These are phyloP conservation scores for Cotesia glomerata DNA, from an alignment of 1,140 invertebrate species.

Conservation along the genomic window DNA sequence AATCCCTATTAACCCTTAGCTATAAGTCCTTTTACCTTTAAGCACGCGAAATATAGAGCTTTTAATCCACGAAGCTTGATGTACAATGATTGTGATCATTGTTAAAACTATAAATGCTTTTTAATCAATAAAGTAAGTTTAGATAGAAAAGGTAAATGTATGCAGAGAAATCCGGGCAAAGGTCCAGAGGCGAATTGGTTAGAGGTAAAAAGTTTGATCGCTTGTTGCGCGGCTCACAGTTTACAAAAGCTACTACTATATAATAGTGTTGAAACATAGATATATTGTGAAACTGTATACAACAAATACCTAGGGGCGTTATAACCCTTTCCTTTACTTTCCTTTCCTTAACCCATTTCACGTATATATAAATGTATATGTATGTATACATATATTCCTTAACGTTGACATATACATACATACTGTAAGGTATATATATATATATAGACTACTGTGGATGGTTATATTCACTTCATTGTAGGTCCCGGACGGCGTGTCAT, in stretches of 20 bases:
- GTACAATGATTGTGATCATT: no score
- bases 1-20: no score
- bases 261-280: neutral
- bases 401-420: neutral
- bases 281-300: neutral
- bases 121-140: neutral
- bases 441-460: conserved; percentile 1
- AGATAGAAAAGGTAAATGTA: neutral
- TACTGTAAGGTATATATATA: no score
- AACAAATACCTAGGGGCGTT: neutral
- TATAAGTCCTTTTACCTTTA: no score
- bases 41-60: no score
- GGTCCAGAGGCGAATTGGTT: neutral
- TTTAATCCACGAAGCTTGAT: no score
- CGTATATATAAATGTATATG: neutral
- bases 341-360: neutral
- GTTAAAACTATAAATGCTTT: neutral
- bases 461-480: conserved; percentile 18
- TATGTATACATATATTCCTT: neutral
- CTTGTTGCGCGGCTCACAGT: conserved; percentile 10
- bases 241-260: neutral
- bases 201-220: conserved; percentile 20
- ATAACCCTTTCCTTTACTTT: neutral
- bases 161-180: neutral
- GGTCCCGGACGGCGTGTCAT: neutral